Evolutionary conservation across 2,113 vertebrate species (phyloP).

Genomic region (Pleuronectes platessa): DNA sequence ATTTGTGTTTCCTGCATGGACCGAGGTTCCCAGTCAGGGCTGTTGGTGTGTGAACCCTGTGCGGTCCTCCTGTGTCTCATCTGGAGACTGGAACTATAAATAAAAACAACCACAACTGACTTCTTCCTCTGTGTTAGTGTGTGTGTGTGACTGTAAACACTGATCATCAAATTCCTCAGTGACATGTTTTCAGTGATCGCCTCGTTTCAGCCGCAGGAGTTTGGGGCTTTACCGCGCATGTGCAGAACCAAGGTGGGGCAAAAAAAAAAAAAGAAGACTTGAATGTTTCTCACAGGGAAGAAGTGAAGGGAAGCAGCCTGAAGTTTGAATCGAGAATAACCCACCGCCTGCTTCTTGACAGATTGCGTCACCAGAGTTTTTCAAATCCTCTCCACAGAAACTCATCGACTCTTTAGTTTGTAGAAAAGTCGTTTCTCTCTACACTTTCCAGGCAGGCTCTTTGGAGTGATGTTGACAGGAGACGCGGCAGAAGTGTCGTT

Average conservation of each 20-base stretch:
- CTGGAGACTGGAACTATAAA: conserved; percentile 47
- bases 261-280: conserved; percentile 66
- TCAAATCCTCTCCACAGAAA: background rate
- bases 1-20: conserved; percentile 6
- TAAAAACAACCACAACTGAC: background rate
- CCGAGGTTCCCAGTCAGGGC: conserved; percentile 14
- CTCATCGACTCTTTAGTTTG: background rate
- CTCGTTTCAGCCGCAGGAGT: conserved; percentile 45
- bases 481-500: background rate
- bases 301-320: conserved; percentile 12
- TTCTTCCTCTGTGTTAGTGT: background rate
- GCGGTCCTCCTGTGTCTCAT: conserved; percentile 36
- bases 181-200: background rate
- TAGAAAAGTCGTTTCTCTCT: background rate
- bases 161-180: background rate
- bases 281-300: conserved; percentile 51
- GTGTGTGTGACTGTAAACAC: background rate
- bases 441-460: background rate
- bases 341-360: background rate
- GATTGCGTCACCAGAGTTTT: background rate
- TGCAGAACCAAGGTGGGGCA: conserved; percentile 71
- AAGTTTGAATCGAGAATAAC: background rate
- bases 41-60: conserved; percentile 18
- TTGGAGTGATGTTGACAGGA: conserved; percentile 30
- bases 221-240: conserved; percentile 60